Conservation (phyloP, 2,113 vertebrate species). For the Recurvirostra avosetta region DNA sequence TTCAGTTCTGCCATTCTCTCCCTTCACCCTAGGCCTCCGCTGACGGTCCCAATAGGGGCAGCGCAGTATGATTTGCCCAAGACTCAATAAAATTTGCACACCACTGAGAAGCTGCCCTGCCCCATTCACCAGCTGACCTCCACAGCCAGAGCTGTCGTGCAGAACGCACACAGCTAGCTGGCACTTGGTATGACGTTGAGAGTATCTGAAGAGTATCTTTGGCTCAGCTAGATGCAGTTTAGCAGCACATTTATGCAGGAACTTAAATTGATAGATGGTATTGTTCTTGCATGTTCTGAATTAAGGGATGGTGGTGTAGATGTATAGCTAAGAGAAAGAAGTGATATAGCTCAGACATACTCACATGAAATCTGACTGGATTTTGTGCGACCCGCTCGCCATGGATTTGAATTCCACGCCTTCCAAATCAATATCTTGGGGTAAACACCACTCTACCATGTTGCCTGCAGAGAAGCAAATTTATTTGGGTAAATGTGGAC, state of each 20-base stretch:
- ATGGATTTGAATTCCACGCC: conserved; percentile 99
- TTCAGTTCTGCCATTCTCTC: background rate
- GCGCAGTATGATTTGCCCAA: background rate
- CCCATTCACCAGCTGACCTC: background rate
- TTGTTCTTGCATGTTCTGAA: background rate
- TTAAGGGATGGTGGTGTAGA: background rate
- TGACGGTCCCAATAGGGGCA: background rate
- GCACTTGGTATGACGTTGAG: background rate
- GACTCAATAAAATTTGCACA: background rate
- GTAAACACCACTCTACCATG: conserved; percentile 96
- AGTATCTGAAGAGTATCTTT: background rate
- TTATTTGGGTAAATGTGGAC: background rate
- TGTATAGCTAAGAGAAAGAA: background rate
- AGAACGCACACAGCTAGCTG: background rate
- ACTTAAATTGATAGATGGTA: background rate
- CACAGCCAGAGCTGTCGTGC: background rate
- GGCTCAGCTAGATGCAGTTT: background rate
- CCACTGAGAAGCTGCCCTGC: background rate
- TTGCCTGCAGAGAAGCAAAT: conserved; percentile 80
- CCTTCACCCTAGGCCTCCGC: background rate
- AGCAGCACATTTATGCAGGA: background rate
- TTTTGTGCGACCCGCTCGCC: conserved; percentile 95
- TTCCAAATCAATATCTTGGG: conserved; percentile 93
- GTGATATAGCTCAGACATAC: conserved; percentile 26
- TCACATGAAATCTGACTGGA: conserved; percentile 96